These are phyloP conservation scores for Atta cephalotes DNA, from an alignment of 1,140 invertebrate genomes.

Conservation along the genomic window DNA sequence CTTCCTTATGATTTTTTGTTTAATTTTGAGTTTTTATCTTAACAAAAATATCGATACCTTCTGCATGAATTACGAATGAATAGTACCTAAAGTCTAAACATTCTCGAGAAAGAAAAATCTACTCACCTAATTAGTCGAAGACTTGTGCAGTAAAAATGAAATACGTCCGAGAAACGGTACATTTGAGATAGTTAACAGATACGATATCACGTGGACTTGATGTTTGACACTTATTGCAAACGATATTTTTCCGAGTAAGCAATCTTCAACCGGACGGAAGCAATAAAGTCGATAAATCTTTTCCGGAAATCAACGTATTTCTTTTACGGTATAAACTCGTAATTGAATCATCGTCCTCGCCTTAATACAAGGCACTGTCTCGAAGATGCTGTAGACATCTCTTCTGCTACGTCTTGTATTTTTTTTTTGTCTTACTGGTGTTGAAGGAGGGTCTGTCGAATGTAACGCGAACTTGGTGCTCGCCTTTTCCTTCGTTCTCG, in stretches of 20 bases:
- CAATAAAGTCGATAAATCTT: slow-evolving; percentile 5
- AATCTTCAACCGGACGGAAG: neutral
- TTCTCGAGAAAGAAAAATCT: neutral
- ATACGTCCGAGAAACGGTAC: neutral
- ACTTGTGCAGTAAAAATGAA: neutral
- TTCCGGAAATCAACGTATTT: neutral
- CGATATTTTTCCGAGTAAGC: neutral
- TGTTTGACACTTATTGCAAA: slow-evolving; percentile 7
- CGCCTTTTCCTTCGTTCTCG: slow-evolving; percentile 71
- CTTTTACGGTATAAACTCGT: neutral
- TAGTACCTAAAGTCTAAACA: neutral
- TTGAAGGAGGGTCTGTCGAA: slow-evolving; percentile 7
- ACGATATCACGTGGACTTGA: neutral
- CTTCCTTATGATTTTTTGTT: neutral
- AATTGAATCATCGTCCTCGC: slow-evolving; percentile 3
- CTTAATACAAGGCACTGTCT: neutral
- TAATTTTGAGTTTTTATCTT: neutral
- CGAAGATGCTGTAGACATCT: neutral
- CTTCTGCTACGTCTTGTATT: neutral
- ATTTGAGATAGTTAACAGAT: neutral
- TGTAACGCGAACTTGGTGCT: slow-evolving; percentile 36
- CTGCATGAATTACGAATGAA: neutral
- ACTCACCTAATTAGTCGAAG: neutral
- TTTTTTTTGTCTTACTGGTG: neutral
- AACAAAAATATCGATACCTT: neutral